A percentile compares a stretch with the other conserved stretches of the same genome.
phyloP scores from a whole-genome alignment of 2,888 invertebrate species.

The Drosophila meridionalis region DNA sequence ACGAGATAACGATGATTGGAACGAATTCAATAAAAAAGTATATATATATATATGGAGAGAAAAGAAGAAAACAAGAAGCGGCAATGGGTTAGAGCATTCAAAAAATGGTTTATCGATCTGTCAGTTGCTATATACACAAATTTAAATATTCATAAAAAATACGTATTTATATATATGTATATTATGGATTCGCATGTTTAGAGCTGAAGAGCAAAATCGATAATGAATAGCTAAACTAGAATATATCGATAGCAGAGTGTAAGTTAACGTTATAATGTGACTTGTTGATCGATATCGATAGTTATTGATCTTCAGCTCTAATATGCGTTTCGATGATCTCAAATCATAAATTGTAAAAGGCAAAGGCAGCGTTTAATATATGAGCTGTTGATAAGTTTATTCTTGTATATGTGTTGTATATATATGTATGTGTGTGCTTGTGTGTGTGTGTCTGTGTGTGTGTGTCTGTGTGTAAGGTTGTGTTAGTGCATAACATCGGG shows the following conservation, averaged over 20 bases:
- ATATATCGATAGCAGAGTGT: background rate
- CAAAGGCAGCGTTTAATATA: conserved; percentile 66
- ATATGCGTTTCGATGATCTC: conserved; percentile 5
- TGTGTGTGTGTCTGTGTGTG: conserved; percentile 8
- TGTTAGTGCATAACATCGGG: background rate
- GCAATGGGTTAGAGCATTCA: conserved; percentile 54
- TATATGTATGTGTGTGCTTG: conserved; percentile 11
- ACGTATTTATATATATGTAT: background rate
- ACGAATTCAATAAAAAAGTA: conserved; percentile 30
- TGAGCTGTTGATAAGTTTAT: conserved; percentile 15
- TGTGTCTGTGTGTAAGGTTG: conserved; percentile 7
- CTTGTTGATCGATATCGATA: background rate
- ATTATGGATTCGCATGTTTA: background rate
- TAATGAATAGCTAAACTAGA: background rate
- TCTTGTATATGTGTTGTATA: conserved; percentile 17
- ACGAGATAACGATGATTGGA: conserved; percentile 36
- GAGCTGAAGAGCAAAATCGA: conserved; percentile 3
- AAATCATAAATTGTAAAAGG: conserved; percentile 63
- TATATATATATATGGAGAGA: conserved; percentile 19
- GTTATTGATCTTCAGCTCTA: conserved; percentile 19
- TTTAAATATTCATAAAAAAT: background rate
- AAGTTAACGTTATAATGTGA: background rate
- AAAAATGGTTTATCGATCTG: conserved; percentile 14
- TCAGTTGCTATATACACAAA: background rate
- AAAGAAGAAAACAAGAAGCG: conserved; percentile 46